phyloP scores from a whole-genome alignment of 2,888 invertebrate genomes.

The Bombyx huttoni region DNA sequence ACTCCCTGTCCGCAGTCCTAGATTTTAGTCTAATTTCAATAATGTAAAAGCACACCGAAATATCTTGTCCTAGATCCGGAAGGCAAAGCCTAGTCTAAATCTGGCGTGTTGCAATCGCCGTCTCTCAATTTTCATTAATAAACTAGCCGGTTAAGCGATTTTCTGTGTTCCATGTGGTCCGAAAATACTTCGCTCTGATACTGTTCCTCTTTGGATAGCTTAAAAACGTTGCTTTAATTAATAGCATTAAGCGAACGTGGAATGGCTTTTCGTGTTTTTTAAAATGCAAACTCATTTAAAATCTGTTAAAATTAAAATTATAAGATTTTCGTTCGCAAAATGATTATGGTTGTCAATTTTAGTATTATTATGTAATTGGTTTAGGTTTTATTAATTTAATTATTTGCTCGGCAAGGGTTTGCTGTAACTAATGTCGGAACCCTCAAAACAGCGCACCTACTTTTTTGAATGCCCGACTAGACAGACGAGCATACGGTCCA shows the following conservation, averaged over 20 bases:
- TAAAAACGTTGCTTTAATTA: constrained; percentile 9
- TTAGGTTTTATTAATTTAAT: too few relatives aligned
- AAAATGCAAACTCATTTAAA: neutral
- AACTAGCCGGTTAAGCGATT: constrained; percentile 62
- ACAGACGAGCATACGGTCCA: too few relatives aligned
- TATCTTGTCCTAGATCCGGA: constrained; percentile 59
- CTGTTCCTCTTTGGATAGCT: constrained; percentile 9
- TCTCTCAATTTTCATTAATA: constrained; percentile 71
- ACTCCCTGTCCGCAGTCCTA: neutral
- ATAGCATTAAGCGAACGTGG: constrained; percentile 7
- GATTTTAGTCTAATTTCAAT: neutral
- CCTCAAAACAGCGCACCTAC: too few relatives aligned
- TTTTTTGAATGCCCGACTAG: too few relatives aligned
- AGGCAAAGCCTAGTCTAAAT: constrained; percentile 46
- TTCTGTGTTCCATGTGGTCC: constrained; percentile 50
- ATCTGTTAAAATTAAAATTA: neutral
- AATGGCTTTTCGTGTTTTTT: neutral
- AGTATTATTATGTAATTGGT: too few relatives aligned
- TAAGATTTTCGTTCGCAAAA: neutral
- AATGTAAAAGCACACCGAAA: constrained; percentile 13
- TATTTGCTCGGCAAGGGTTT: too few relatives aligned
- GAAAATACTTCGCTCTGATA: constrained; percentile 30
- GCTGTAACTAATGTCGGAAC: too few relatives aligned
- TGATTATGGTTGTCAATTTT: too few relatives aligned
- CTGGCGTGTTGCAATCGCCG: constrained; percentile 46